These are phyloP conservation scores for Enoplosus armatus DNA, from an alignment of 2,797 vertebrate species.

Conservation along the genomic window DNA sequence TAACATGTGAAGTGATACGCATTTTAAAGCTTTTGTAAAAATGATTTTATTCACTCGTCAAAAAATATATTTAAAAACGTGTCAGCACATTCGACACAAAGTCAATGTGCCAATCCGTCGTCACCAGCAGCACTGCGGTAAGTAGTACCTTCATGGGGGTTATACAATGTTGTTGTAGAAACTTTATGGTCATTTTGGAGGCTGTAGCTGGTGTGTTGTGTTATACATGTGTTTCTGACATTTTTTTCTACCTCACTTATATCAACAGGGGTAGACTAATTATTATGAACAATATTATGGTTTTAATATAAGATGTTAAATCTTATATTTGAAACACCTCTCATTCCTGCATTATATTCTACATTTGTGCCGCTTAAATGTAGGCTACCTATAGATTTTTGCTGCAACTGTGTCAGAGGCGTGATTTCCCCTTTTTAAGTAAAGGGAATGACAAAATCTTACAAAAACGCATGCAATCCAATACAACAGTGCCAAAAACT, in stretches of 20 bases:
- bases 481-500: neutral
- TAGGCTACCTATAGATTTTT: neutral
- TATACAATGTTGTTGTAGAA: neutral
- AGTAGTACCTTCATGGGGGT: neutral
- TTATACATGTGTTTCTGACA: neutral
- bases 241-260: neutral
- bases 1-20: rapidly evolving
- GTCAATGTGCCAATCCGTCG: neutral
- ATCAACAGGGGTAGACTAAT: neutral
- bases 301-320: neutral
- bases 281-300: neutral
- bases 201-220: neutral
- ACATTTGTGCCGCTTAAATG: neutral
- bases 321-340: neutral
- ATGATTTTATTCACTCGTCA: neutral
- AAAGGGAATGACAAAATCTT: neutral
- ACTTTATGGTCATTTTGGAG: neutral
- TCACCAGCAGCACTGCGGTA: neutral
- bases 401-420: neutral
- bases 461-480: too few relatives aligned
- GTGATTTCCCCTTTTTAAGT: neutral
- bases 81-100: conserved; percentile 69
- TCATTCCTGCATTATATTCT: neutral
- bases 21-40: rapidly evolving
- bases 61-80: neutral